Conservation (phyloP, 1,140 invertebrate genomes). For the Sycophaga agraensis region DNA sequence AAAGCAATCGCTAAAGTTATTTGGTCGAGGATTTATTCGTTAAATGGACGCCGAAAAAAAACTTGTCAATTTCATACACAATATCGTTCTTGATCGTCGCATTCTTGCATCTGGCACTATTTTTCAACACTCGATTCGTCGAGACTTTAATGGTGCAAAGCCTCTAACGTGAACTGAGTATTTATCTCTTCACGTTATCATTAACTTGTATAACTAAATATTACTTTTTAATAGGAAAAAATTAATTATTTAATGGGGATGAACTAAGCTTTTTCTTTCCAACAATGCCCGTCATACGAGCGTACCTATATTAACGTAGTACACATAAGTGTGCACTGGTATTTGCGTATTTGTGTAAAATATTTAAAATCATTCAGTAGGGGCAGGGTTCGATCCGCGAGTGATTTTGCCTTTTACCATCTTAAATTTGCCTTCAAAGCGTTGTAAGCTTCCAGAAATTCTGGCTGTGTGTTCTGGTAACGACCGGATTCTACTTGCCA, state of each 20-base stretch:
- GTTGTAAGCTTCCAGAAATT: too few species aligned
- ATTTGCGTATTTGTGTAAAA: conserved; percentile 17
- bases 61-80: conserved; percentile 16
- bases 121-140: neutral
- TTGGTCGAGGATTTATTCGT: neutral
- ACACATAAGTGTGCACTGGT: neutral
- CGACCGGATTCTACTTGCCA: too few species aligned
- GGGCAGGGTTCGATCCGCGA: too few species aligned
- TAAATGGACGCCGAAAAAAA: neutral
- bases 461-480: too few species aligned
- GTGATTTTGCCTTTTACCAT: too few species aligned
- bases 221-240: conserved; percentile 15
- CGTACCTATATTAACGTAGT: neutral
- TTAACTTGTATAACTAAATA: conserved; percentile 9
- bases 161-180: neutral
- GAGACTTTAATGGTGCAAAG: neutral
- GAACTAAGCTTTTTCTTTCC: conserved; percentile 4
- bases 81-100: conserved; percentile 6
- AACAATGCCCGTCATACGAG: conserved; percentile 7
- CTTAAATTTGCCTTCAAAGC: too few species aligned
- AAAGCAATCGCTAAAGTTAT: neutral
- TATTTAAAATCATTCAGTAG: too few species aligned
- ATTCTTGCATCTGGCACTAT: conserved; percentile 9
- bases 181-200: conserved; percentile 4
- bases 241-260: neutral